A percentile compares a stretch with the other conserved stretches of the same genome.
phyloP scores from a whole-genome alignment of 2,113 vertebrate genomes.

The Oxyura jamaicensis region DNA sequence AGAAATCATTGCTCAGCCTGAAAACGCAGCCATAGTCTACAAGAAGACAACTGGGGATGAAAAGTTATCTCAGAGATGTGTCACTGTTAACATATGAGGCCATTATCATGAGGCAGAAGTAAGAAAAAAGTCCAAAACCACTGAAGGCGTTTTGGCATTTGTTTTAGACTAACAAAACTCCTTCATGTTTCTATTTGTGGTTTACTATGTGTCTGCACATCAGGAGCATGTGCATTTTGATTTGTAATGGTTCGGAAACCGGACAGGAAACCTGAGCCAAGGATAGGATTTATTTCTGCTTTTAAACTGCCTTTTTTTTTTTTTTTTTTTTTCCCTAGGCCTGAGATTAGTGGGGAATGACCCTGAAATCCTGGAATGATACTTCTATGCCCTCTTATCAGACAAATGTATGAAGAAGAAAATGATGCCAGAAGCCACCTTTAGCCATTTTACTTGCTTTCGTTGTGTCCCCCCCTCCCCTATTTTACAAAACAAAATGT shows the following conservation, averaged over 20 bases:
- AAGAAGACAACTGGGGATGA: neutral
- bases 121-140: neutral
- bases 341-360: neutral
- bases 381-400: neutral
- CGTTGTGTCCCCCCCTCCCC: neutral
- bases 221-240: neutral
- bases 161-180: neutral
- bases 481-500: neutral
- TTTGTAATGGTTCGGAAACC: neutral
- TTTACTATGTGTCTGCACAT: neutral
- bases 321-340: neutral
- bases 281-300: neutral
- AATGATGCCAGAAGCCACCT: neutral
- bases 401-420: neutral
- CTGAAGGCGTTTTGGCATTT: neutral
- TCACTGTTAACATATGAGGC: neutral
- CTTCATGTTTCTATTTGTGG: neutral
- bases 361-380: neutral
- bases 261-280: neutral
- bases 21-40: constrained; percentile 4
- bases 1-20: constrained; percentile 4
- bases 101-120: neutral
- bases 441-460: neutral
- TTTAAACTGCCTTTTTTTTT: neutral
- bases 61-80: neutral